Conservation (phyloP, 2,113 vertebrate species). For the Cyanocitta stelleri region DNA sequence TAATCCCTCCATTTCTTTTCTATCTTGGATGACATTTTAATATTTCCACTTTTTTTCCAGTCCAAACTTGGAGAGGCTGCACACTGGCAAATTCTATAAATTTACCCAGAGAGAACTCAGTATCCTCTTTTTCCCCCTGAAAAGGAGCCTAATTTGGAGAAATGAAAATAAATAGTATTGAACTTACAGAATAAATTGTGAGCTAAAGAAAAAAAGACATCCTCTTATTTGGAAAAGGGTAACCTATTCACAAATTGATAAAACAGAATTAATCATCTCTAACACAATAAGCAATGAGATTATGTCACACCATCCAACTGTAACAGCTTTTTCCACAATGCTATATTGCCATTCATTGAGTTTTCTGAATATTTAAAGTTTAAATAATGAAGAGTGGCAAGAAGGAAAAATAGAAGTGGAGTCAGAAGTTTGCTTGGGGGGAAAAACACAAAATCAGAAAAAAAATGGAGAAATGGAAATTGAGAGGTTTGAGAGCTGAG, state of each 20-base stretch:
- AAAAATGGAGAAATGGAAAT: slow-evolving; percentile 15
- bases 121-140: not conserved
- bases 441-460: not conserved
- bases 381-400: not conserved
- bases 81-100: not conserved
- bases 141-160: not conserved
- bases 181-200: not conserved
- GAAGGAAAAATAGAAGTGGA: not conserved
- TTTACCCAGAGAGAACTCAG: not conserved
- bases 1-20: not conserved
- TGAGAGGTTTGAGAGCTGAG: not conserved
- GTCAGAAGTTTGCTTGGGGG: not conserved
- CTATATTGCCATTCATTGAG: not conserved
- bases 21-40: slow-evolving; percentile 1
- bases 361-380: slow-evolving; percentile 16
- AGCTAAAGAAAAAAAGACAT: not conserved
- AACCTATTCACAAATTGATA: slow-evolving; percentile 14
- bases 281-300: slow-evolving; percentile 11
- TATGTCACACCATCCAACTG: not conserved
- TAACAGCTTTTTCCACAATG: not conserved
- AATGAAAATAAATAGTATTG: not conserved
- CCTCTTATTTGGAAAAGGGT: not conserved
- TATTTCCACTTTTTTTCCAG: slow-evolving; percentile 13
- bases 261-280: not conserved
- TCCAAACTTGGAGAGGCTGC: not conserved